Evolutionary conservation across 2,797 vertebrate species (phyloP), one percentile per base, ranked within the genome.

Genomic region (Rhinophrynus dorsalis): DNA sequence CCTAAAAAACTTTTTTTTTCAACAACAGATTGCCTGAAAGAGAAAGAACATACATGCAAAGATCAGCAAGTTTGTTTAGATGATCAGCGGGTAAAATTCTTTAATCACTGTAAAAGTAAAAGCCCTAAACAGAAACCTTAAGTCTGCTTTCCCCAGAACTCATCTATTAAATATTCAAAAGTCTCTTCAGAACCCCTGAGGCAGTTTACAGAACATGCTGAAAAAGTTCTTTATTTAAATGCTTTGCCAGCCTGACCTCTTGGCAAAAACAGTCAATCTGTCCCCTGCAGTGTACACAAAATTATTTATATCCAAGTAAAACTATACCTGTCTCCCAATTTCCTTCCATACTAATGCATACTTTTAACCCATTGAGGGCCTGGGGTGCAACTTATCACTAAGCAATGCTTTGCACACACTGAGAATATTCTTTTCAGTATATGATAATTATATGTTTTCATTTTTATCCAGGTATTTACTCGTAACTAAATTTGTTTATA

Each of bases 211-310:
- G 55, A 73, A 73, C 70, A 73, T 60, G 55, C 62, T 73, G 62
- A 60, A 73, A 73, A 73, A 59, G 47, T 52, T 73, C 55, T 72
- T 66, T 73, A 67, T 73, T 66, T 73, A 73, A 73, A 73, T 59
- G 55, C 27, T 60, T 67, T 73, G 62, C 62, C 62, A 73, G 45
- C 33, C 62, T 73, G 70, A 73, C 70, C 70, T 73, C 55, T 52
- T 73, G 69, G 55, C 62, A 73, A 59, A 66, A 38, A 47, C 70
- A 66, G 70, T 44, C 70, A 67, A 73, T 66, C 47, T 67, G 55
- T 73, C 70, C 70, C 70, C 70, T 47, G 55, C 55, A 66, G 62
- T 60, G 62, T 60, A 47, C 45, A 59, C 62, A 59, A 67, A 67
- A 66, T 73, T 67, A 73, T 73, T 73, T 67, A 66, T 60, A 73